Percentiles rank a stretch among this genome's conserved stretches.
Evolutionary conservation across 2,888 invertebrate species (phyloP).

Genomic region (Drosophila monieri): DNA sequence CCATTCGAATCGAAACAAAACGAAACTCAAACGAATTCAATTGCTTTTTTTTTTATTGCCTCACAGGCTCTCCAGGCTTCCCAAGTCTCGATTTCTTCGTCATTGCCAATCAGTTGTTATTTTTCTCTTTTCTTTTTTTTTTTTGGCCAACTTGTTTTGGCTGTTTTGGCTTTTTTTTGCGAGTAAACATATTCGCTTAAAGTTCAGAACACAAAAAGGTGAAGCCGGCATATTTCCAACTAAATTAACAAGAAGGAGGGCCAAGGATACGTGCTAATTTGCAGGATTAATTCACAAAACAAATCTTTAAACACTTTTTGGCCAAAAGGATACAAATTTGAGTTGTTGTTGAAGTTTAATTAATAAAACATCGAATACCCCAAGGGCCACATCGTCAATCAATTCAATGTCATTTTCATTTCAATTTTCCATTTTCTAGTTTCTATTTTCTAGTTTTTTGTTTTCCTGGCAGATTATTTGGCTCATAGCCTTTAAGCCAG

Average conservation of each 20-base stretch:
- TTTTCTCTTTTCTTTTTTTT: constrained; percentile 1
- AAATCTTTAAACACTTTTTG: no score
- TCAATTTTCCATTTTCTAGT: constrained; percentile 3
- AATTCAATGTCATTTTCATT: constrained; percentile 55
- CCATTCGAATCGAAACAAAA: constrained; percentile 15
- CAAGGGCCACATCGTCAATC: constrained; percentile 64
- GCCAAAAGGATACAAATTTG: no score
- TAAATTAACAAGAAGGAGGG: constrained; percentile 20
- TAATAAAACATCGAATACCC: background rate
- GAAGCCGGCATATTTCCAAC: constrained; percentile 22
- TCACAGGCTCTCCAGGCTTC: background rate
- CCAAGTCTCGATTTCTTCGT: constrained; percentile 2
- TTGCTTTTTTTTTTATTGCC: constrained; percentile 52
- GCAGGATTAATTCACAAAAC: no score
- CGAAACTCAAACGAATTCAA: constrained; percentile 74
- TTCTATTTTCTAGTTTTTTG: background rate
- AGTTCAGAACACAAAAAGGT: constrained; percentile 68
- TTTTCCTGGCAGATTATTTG: background rate
- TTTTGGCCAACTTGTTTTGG: constrained; percentile 1
- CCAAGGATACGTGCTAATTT: background rate
- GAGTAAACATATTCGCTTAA: constrained; percentile 75
- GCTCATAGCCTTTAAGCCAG: constrained; percentile 4
- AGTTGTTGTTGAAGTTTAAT: no score
- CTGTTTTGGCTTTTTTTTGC: constrained; percentile 52
- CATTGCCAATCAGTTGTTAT: constrained; percentile 28